These are phyloP conservation scores for Harpagus bidentatus DNA, from an alignment of 2,113 vertebrate genomes.

Conservation along the genomic window DNA sequence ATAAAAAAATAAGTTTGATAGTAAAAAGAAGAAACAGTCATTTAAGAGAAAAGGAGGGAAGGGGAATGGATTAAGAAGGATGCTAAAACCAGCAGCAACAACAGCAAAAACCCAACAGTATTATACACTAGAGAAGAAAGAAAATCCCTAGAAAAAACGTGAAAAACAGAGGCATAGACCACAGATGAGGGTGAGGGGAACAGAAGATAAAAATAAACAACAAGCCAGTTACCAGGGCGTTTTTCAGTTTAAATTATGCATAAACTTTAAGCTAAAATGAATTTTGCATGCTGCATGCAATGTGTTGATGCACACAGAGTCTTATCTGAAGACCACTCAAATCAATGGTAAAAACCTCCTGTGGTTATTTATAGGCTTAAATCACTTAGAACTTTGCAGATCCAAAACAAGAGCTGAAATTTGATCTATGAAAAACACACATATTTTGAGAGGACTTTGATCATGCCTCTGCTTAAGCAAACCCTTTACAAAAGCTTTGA, in stretches of 20 bases:
- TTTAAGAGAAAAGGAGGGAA: not conserved
- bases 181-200: not conserved
- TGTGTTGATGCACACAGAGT: not conserved
- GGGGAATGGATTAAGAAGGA: not conserved
- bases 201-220: slow-evolving; percentile 21
- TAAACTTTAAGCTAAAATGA: slow-evolving; percentile 39
- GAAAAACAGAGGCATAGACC: not conserved
- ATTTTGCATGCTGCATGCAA: slow-evolving; percentile 34
- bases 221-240: not conserved
- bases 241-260: slow-evolving; percentile 42
- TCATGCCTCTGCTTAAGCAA: not conserved
- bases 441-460: not conserved
- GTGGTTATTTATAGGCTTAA: slow-evolving; percentile 23
- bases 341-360: slow-evolving; percentile 18
- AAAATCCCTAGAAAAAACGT: not conserved
- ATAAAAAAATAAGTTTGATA: not conserved
- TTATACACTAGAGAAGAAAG: not conserved
- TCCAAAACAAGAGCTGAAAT: not conserved
- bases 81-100: not conserved
- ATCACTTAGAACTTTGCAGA: not conserved
- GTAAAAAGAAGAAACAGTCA: not conserved
- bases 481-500: not conserved
- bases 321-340: slow-evolving; percentile 21
- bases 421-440: not conserved
- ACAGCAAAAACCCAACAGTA: not conserved